phyloP scores from a whole-genome alignment of 2,888 invertebrate genomes.

The Thereva nobilitata region DNA sequence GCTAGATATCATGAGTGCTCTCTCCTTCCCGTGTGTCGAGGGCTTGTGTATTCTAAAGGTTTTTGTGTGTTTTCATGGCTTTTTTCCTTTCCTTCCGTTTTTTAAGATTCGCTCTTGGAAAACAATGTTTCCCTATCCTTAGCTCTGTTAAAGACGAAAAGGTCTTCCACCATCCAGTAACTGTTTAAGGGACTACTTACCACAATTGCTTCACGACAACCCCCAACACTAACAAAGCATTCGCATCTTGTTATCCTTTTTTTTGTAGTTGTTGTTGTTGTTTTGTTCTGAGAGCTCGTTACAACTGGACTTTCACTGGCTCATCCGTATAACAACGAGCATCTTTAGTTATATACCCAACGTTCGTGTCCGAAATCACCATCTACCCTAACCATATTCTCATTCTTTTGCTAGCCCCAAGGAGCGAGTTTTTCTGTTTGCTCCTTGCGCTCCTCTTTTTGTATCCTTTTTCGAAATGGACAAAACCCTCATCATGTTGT shows the following conservation, averaged over 20 bases:
- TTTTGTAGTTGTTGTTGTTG: constrained; percentile 13
- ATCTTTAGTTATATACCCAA: not conserved
- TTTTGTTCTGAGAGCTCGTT: too few relatives aligned
- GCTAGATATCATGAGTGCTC: constrained; percentile 16
- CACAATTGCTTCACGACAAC: constrained; percentile 20
- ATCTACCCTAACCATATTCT: not conserved
- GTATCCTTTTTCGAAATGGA: constrained; percentile 16
- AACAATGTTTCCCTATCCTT: constrained; percentile 5
- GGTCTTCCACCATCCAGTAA: not conserved
- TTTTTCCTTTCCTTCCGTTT: too few relatives aligned
- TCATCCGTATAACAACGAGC: constrained; percentile 1
- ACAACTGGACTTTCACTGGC: not conserved
- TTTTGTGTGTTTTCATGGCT: too few relatives aligned
- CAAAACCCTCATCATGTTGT: constrained; percentile 33
- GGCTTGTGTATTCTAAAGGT: too few relatives aligned
- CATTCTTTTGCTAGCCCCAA: not conserved
- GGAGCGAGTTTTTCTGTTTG: too few relatives aligned
- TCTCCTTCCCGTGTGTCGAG: not conserved
- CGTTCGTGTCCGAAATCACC: not conserved
- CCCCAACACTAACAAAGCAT: constrained; percentile 11
- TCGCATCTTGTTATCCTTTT: constrained; percentile 32
- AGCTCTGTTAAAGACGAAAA: constrained; percentile 22
- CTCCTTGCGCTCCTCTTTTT: too few relatives aligned
- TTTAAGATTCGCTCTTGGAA: too few relatives aligned
- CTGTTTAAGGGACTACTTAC: constrained; percentile 3